Percentiles rank a stretch among this genome's conserved stretches.
Evolutionary conservation across 2,113 vertebrate genomes (phyloP).

Genomic region (Melanocharis versteri): DNA sequence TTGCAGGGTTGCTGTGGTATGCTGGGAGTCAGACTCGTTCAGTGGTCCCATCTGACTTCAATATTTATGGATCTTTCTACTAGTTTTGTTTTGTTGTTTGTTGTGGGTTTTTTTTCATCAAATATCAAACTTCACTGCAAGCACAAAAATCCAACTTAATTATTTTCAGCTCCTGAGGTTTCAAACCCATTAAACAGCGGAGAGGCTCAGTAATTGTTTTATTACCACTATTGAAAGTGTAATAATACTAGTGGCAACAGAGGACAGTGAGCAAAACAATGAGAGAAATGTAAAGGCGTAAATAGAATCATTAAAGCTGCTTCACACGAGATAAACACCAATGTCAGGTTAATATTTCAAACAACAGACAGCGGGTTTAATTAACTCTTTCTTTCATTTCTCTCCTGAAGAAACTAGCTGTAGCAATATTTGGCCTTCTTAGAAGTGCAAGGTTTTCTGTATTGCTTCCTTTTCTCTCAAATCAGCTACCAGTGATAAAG

Average conservation of each 20-base stretch:
- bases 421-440: background rate
- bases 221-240: background rate
- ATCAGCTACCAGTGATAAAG: background rate
- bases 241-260: background rate
- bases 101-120: background rate
- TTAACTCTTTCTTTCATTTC: background rate
- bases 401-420: background rate
- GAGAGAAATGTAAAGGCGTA: background rate
- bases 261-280: background rate
- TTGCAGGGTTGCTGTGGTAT: background rate
- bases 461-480: background rate
- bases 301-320: background rate
- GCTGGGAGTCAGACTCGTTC: background rate
- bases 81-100: background rate
- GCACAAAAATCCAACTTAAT: conserved; percentile 26
- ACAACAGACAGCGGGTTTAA: background rate
- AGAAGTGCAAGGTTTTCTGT: background rate
- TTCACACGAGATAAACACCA: background rate
- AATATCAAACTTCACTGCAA: background rate
- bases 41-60: background rate
- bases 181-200: conserved; percentile 28
- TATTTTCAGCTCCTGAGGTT: conserved; percentile 42
- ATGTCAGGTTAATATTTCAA: background rate
- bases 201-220: conserved; percentile 39
- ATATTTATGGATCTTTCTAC: background rate